Evolutionary conservation across 1,140 invertebrate species (phyloP).

Genomic region (Orius insidiosus): DNA sequence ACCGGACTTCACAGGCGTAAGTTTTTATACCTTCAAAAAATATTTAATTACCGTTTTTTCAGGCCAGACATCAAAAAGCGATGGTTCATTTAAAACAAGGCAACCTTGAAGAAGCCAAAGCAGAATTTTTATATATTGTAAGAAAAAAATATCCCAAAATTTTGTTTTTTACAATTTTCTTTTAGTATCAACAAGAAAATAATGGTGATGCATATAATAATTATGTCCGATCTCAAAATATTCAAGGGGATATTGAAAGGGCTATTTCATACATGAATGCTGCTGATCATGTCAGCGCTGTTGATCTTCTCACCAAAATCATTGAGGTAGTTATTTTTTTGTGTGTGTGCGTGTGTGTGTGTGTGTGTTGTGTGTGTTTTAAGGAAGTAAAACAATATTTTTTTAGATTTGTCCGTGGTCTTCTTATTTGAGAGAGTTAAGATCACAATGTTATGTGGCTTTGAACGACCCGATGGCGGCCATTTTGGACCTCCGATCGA

Average conservation of each 20-base stretch:
- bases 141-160: conserved; percentile 29
- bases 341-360: neutral
- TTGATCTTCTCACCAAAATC: conserved; percentile 47
- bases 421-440: conserved; percentile 56
- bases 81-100: conserved; percentile 80
- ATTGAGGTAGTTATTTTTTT: conserved; percentile 42
- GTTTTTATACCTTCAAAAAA: conserved; percentile 18
- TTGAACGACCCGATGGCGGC: conserved; percentile 70
- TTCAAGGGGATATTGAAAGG: conserved; percentile 41
- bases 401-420: conserved; percentile 68
- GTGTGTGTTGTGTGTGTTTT: neutral
- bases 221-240: conserved; percentile 39
- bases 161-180: conserved; percentile 15
- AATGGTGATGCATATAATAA: conserved; percentile 56
- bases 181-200: conserved; percentile 53
- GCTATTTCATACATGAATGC: conserved; percentile 47
- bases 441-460: conserved; percentile 68
- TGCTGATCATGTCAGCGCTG: conserved; percentile 49
- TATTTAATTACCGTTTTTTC: conserved; percentile 16
- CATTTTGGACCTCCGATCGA: conserved; percentile 74
- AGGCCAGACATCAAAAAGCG: conserved; percentile 72
- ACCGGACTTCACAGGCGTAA: conserved; percentile 73
- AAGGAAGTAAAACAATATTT: too few species aligned
- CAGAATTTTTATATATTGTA: conserved; percentile 73
- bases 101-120: conserved; percentile 58